Conservation (phyloP, 2,888 invertebrate genomes). For the Chrysomela aeneicollis region DNA sequence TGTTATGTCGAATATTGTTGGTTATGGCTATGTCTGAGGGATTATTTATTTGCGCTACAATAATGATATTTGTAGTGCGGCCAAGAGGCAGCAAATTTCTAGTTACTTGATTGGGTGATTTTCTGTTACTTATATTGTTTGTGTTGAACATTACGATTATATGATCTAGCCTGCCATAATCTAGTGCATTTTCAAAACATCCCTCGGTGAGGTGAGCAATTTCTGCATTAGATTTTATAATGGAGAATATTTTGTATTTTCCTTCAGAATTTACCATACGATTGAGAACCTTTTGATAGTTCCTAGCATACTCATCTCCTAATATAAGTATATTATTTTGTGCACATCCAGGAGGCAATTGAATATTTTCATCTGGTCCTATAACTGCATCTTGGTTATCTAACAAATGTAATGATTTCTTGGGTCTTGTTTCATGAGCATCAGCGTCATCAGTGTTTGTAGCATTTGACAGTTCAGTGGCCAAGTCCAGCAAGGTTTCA, state of each 20-base stretch:
- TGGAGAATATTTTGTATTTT: slow-evolving; percentile 12
- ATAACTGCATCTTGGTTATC: background rate
- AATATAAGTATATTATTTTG: background rate
- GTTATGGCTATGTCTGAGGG: background rate
- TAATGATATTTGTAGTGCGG: background rate
- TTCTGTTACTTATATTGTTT: slow-evolving; percentile 8
- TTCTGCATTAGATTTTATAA: slow-evolving; percentile 10
- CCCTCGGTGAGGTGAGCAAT: slow-evolving; percentile 5
- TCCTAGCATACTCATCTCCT: slow-evolving; percentile 10
- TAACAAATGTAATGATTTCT: background rate
- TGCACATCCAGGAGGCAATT: no score
- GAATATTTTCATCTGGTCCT: background rate
- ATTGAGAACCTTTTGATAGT: slow-evolving; percentile 11
- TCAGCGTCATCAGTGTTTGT: slow-evolving; percentile 1
- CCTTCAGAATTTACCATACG: slow-evolving; percentile 6
- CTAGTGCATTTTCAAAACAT: background rate
- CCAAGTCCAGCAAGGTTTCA: slow-evolving; percentile 8
- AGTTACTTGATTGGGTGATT: slow-evolving; percentile 6
- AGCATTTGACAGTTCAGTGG: slow-evolving; percentile 5
- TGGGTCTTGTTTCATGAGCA: background rate
- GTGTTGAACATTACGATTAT: slow-evolving; percentile 13
- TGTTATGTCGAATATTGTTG: background rate
- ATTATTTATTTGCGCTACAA: background rate
- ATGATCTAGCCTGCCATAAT: slow-evolving; percentile 1
- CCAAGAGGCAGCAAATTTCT: slow-evolving; percentile 8